These are phyloP conservation scores for Cataglyphis cursor DNA, from an alignment of 2,888 invertebrate genomes.

Conservation along the genomic window DNA sequence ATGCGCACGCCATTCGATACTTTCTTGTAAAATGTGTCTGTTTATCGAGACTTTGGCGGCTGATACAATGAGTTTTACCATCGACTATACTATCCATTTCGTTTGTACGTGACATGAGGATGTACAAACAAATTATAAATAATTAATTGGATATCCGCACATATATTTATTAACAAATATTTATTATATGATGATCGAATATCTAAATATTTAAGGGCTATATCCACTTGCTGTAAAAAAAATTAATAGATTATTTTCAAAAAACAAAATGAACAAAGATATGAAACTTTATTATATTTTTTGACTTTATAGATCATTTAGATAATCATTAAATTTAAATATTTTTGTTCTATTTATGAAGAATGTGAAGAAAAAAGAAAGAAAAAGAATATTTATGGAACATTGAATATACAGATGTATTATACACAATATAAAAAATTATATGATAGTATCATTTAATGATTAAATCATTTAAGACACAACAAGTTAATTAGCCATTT, in stretches of 20 bases:
- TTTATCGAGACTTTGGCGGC: conserved; percentile 45
- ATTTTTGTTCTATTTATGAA: neutral
- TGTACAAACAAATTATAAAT: neutral
- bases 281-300: neutral
- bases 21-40: conserved; percentile 54
- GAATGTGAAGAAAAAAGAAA: neutral
- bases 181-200: neutral
- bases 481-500: neutral
- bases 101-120: neutral
- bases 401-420: too few species aligned
- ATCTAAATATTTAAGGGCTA: neutral
- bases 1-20: conserved; percentile 51
- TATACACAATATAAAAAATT: neutral
- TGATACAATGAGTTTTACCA: conserved; percentile 10
- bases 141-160: neutral
- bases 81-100: neutral
- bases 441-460: neutral
- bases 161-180: neutral
- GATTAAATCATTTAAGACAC: neutral
- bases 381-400: neutral
- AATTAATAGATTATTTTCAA: neutral
- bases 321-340: neutral
- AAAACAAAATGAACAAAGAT: neutral
- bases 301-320: neutral
- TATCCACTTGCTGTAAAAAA: neutral